phyloP scores from a whole-genome alignment of 2,113 vertebrate genomes.

The Otis tarda region DNA sequence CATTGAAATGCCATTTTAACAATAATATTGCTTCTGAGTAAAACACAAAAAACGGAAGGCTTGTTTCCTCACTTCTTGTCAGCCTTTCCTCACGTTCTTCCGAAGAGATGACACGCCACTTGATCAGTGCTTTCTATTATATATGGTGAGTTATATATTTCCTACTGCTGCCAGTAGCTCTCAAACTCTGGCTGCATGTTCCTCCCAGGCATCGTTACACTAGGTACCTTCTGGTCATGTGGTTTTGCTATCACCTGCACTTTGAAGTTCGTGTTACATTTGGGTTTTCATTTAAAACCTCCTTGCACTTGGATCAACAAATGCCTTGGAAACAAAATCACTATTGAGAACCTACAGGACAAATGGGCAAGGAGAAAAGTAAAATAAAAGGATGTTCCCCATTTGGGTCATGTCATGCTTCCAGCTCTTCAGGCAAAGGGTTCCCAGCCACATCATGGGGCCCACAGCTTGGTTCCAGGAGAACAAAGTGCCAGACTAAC shows the following conservation, averaged over 20 bases:
- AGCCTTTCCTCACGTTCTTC: neutral
- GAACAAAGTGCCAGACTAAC: neutral
- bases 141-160: neutral
- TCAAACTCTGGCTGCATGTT: neutral
- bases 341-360: neutral
- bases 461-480: neutral
- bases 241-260: neutral
- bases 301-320: neutral
- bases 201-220: neutral
- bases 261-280: neutral
- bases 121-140: neutral
- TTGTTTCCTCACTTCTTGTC: neutral
- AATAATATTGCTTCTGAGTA: neutral
- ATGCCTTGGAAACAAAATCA: neutral
- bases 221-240: neutral
- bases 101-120: neutral
- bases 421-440: neutral
- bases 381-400: neutral
- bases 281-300: neutral
- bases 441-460: accelerated
- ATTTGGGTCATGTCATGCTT: neutral
- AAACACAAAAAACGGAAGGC: neutral
- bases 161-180: neutral
- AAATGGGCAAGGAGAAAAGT: neutral
- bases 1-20: neutral